A percentile compares a stretch with the other conserved stretches of the same genome.
Evolutionary conservation across 2,888 invertebrate species (phyloP).

Genomic region (Xiphydria camelus): DNA sequence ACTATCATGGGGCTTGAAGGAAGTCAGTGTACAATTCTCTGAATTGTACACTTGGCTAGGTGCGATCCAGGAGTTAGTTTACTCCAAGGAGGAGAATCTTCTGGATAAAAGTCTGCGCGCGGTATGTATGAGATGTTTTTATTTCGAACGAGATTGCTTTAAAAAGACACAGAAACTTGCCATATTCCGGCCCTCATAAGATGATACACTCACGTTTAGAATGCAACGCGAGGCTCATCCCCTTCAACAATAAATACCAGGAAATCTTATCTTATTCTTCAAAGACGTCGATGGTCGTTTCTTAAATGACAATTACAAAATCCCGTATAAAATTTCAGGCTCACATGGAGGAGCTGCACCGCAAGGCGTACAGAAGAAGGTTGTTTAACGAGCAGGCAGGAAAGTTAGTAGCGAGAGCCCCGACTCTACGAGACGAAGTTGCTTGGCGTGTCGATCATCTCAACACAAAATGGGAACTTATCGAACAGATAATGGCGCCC

Average conservation of each 20-base stretch:
- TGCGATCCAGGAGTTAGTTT: conserved; percentile 76
- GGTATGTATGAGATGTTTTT: conserved; percentile 58
- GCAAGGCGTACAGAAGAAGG: conserved; percentile 71
- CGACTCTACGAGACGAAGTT: conserved; percentile 69
- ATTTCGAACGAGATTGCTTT: conserved; percentile 31
- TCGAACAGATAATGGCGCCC: conserved; percentile 71
- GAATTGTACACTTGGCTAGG: conserved; percentile 82
- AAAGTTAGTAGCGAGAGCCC: conserved; percentile 68
- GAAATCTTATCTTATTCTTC: conserved; percentile 5
- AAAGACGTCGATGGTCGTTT: background rate
- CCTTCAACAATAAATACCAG: no score
- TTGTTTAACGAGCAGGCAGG: conserved; percentile 80
- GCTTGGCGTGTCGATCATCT: conserved; percentile 74
- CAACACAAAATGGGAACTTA: conserved; percentile 78
- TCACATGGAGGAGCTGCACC: conserved; percentile 75
- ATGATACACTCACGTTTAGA: no score
- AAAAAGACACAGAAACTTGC: no score
- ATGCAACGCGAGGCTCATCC: no score
- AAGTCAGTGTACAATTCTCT: conserved; percentile 77
- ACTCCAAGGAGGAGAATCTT: conserved; percentile 73
- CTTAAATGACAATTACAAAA: background rate
- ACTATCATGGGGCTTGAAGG: conserved; percentile 74
- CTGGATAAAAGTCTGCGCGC: conserved; percentile 70
- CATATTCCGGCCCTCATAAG: no score
- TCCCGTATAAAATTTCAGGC: conserved; percentile 60